Percentiles rank a stretch among this genome's conserved stretches.
These are phyloP conservation scores for Caenorhabditis briggsae DNA, from an alignment of 1,140 invertebrate species.

Conservation along the genomic window DNA sequence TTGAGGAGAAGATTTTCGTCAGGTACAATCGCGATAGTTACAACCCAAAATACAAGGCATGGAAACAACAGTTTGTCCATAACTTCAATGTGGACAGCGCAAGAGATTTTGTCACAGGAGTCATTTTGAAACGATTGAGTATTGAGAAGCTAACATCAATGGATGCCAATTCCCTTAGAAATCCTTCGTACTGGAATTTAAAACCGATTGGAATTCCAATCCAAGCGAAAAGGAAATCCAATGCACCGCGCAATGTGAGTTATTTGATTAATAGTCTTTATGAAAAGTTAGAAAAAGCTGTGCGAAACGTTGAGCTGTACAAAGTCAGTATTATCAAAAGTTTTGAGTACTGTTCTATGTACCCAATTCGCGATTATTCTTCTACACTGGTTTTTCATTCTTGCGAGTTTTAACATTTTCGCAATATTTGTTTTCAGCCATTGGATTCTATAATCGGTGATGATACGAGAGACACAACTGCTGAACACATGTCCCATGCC, in stretches of 20 bases:
- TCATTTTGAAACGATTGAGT: constrained; percentile 4
- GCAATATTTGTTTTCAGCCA: not conserved
- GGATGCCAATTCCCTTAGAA: constrained; percentile 19
- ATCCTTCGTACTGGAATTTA: constrained; percentile 18
- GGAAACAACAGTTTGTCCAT: constrained; percentile 11
- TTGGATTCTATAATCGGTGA: constrained; percentile 27
- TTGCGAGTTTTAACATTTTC: not conserved
- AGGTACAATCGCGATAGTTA: constrained; percentile 15
- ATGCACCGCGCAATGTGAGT: constrained; percentile 13
- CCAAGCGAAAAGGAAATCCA: constrained; percentile 4
- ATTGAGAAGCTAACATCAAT: not conserved
- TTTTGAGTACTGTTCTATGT: too few species aligned
- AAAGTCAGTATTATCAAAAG: too few species aligned
- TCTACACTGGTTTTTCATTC: not conserved
- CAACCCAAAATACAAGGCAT: constrained; percentile 10
- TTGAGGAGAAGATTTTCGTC: constrained; percentile 8
- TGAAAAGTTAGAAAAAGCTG: too few species aligned
- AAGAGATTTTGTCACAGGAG: not conserved
- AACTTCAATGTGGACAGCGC: constrained; percentile 22
- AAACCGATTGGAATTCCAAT: constrained; percentile 18
- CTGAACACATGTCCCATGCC: constrained; percentile 35
- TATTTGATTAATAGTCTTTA: not conserved
- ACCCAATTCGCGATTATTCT: too few species aligned
- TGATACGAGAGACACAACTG: constrained; percentile 36
- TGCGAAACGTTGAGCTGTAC: too few species aligned